phyloP scores from a whole-genome alignment of 2,113 vertebrate genomes.

The Poecilia latipinna region DNA sequence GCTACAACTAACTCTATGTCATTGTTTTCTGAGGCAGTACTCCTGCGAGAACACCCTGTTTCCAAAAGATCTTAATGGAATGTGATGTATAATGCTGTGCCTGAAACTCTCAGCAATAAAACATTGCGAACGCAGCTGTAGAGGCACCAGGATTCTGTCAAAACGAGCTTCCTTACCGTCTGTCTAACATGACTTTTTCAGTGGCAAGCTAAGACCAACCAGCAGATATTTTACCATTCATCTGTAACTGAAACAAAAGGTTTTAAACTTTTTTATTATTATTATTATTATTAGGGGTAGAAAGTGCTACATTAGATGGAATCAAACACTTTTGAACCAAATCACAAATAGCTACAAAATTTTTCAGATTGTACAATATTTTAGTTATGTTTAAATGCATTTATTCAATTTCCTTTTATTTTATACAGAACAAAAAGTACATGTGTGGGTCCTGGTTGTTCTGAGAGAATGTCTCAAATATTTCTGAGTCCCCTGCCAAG shows the following conservation, averaged over 20 bases:
- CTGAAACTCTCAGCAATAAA: conserved; percentile 18
- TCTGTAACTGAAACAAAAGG: conserved; percentile 31
- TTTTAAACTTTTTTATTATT: conserved; percentile 39
- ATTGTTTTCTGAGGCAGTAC: conserved; percentile 4
- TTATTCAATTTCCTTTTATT: not conserved
- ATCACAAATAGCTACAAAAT: not conserved
- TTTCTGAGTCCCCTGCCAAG: conserved; percentile 58
- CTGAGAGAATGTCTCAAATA: conserved; percentile 66
- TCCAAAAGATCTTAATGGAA: conserved; percentile 37
- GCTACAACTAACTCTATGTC: not conserved
- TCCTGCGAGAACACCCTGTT: conserved; percentile 17
- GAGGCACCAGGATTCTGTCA: conserved; percentile 30
- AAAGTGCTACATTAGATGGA: not conserved
- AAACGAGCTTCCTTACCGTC: conserved; percentile 42
- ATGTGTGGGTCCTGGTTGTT: conserved; percentile 42
- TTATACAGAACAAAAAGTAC: conserved; percentile 20
- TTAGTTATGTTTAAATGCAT: not conserved
- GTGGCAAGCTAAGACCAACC: conserved; percentile 20
- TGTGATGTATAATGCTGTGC: conserved; percentile 37
- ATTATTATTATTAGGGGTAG: conserved; percentile 59
- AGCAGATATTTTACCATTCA: conserved; percentile 36
- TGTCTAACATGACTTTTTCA: conserved; percentile 13
- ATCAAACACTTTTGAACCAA: not conserved
- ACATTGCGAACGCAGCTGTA: conserved; percentile 29
- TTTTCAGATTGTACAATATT: not conserved